Evolutionary conservation across 1,140 invertebrate species (phyloP).

Genomic region (Cataglyphis hispanica): DNA sequence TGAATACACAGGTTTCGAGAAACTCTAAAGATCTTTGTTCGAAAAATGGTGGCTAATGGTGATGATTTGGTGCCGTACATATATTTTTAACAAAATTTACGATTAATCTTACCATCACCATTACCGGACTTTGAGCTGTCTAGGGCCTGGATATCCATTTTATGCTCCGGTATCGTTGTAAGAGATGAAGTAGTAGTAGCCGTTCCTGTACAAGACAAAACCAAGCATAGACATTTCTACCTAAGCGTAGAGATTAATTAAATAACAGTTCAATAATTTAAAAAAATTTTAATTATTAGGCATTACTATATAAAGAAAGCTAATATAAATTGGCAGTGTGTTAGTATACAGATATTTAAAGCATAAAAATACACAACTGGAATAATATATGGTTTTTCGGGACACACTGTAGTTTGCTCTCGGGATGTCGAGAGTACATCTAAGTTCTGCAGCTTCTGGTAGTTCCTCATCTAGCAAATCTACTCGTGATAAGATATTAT

Average conservation of each 20-base stretch:
- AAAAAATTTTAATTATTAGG: neutral
- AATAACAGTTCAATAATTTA: neutral
- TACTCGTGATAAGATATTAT: conserved; percentile 87
- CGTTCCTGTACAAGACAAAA: conserved; percentile 85
- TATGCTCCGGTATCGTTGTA: conserved; percentile 84
- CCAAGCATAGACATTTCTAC: conserved; percentile 79
- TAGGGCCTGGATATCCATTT: conserved; percentile 85
- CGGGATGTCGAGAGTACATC: conserved; percentile 89
- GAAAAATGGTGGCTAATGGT: conserved; percentile 21
- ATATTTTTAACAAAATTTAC: neutral
- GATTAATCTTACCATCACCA: conserved; percentile 85
- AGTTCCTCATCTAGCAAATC: conserved; percentile 87
- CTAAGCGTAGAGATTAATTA: neutral
- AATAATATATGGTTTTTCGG: conserved; percentile 89
- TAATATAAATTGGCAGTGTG: neutral
- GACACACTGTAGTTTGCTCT: conserved; percentile 89
- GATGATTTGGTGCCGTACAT: neutral
- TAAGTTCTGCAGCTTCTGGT: conserved; percentile 88
- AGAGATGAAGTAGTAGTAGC: conserved; percentile 81
- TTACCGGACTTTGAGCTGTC: conserved; percentile 83
- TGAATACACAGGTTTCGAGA: conserved; percentile 19
- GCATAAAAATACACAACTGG: conserved; percentile 81
- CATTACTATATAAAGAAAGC: neutral
- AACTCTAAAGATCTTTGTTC: neutral
- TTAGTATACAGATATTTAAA: conserved; percentile 20